These are phyloP conservation scores for Reticulitermes speratus DNA, from an alignment of 1,140 invertebrate genomes.

Conservation along the genomic window DNA sequence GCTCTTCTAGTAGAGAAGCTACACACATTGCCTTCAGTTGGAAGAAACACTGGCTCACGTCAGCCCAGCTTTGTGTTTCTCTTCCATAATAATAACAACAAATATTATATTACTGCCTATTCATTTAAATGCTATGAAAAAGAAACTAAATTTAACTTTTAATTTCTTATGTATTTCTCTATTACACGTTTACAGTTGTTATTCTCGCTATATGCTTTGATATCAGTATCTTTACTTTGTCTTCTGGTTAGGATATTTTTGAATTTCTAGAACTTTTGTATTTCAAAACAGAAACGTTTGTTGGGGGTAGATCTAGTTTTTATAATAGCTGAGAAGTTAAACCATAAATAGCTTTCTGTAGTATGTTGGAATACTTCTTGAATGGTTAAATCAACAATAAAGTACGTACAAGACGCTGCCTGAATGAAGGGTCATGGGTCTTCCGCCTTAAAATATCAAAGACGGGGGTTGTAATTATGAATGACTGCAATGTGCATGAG, in stretches of 20 bases:
- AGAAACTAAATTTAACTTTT: neutral
- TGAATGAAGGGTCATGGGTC: neutral
- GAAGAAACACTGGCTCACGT: neutral
- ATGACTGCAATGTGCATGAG: neutral
- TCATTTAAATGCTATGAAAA: neutral
- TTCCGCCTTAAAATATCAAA: neutral
- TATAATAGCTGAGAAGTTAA: neutral
- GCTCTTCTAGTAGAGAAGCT: neutral
- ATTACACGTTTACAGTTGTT: constrained; percentile 1
- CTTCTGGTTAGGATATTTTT: neutral
- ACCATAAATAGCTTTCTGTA: neutral
- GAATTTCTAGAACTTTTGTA: neutral
- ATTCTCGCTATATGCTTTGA: neutral
- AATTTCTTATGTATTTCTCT: neutral
- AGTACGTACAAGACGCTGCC: neutral
- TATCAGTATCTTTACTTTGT: neutral
- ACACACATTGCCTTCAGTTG: neutral
- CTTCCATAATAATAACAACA: neutral
- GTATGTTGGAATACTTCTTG: neutral
- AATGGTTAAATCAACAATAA: neutral
- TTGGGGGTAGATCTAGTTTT: neutral
- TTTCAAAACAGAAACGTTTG: neutral
- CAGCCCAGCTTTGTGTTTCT: neutral
- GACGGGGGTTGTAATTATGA: neutral
- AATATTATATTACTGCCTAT: neutral